These are phyloP conservation scores for Trachelus tabidus DNA, from an alignment of 2,888 invertebrate species.

Conservation along the genomic window DNA sequence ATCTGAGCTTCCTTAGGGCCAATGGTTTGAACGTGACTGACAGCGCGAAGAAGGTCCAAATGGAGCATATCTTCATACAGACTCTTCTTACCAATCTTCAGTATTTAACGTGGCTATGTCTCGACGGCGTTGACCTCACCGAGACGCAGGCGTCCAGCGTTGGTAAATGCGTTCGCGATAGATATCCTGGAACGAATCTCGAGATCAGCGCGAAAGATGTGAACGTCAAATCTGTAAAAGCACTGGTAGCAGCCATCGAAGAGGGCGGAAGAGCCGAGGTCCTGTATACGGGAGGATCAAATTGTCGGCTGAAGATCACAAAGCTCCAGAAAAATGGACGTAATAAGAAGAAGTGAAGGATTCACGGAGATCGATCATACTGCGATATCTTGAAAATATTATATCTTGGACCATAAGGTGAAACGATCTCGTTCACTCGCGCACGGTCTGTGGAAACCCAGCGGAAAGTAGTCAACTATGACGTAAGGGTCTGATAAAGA, in stretches of 20 bases:
- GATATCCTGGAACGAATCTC: constrained; percentile 57
- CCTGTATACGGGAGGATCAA: constrained; percentile 58
- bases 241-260: constrained; percentile 58
- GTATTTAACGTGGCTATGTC: constrained; percentile 60
- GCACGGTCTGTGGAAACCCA: not conserved
- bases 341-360: constrained; percentile 46
- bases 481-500: not conserved
- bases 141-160: constrained; percentile 56
- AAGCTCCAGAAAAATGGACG: constrained; percentile 53
- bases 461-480: not conserved
- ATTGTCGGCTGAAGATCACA: constrained; percentile 54
- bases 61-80: constrained; percentile 63
- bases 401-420: not conserved
- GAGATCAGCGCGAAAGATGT: constrained; percentile 63
- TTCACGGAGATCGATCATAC: not conserved
- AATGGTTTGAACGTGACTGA: constrained; percentile 61
- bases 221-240: constrained; percentile 57
- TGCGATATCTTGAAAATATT: not conserved
- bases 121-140: constrained; percentile 59
- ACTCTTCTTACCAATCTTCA: constrained; percentile 57
- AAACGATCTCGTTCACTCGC: not conserved
- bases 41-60: constrained; percentile 55
- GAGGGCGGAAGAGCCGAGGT: constrained; percentile 62
- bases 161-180: constrained; percentile 62
- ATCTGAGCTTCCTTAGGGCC: constrained; percentile 60